Evolutionary conservation across 1,140 invertebrate genomes (phyloP).

Genomic region (Microplitis demolitor): DNA sequence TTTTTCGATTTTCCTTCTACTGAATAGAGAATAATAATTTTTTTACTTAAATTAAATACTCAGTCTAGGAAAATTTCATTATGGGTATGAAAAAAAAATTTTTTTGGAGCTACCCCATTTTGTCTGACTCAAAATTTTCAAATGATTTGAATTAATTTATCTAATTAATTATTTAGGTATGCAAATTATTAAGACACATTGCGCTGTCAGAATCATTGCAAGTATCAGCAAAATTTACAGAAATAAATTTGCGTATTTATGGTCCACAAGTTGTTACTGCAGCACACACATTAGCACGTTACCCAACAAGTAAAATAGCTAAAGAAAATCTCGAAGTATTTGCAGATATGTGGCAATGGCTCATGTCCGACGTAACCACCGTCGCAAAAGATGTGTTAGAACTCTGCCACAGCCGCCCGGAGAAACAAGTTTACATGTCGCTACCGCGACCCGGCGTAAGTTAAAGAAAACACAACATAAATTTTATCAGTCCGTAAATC

Average conservation of each 20-base stretch:
- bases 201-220: conserved; percentile 92
- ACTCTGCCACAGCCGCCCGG: conserved; percentile 74
- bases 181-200: conserved; percentile 94
- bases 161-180: conserved; percentile 70
- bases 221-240: conserved; percentile 93
- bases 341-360: conserved; percentile 95
- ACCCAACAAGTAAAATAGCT: conserved; percentile 93
- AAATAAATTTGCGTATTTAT: conserved; percentile 92
- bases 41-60: no score
- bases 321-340: conserved; percentile 98
- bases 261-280: conserved; percentile 94
- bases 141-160: not conserved
- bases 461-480: conserved; percentile 31
- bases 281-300: conserved; percentile 86
- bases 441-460: conserved; percentile 91
- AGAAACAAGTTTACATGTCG: conserved; percentile 93
- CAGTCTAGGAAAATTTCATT: no score
- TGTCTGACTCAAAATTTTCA: no score
- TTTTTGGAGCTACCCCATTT: no score
- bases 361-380: conserved; percentile 84
- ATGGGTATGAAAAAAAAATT: no score
- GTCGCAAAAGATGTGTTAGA: conserved; percentile 91
- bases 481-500: not conserved
- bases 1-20: no score
- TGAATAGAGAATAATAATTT: no score